phyloP scores from a whole-genome alignment of 2,113 vertebrate species.

The Gila orcuttii region DNA sequence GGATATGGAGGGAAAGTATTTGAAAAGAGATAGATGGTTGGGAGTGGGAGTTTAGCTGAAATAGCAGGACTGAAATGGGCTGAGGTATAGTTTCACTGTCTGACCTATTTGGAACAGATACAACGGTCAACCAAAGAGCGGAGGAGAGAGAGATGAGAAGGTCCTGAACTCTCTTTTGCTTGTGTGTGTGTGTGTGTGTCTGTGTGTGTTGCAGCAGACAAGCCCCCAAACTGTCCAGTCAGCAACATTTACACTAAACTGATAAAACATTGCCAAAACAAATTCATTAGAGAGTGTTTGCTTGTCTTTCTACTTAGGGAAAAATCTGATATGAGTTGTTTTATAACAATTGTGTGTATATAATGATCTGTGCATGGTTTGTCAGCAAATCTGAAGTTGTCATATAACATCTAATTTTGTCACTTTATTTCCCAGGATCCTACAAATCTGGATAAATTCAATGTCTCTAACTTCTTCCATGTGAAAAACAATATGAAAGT shows the following conservation, averaged over 20 bases:
- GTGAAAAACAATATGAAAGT: slow-evolving; percentile 95
- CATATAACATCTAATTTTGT: slow-evolving; percentile 11
- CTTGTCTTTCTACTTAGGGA: not conserved
- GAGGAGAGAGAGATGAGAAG: not conserved
- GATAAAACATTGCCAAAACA: slow-evolving; percentile 31
- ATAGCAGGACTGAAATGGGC: not conserved
- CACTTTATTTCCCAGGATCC: slow-evolving; percentile 81
- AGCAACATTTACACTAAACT: slow-evolving; percentile 42
- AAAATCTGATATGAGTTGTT: not conserved
- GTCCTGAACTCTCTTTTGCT: slow-evolving; percentile 25
- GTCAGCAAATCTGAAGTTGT: not conserved
- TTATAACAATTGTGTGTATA: not conserved
- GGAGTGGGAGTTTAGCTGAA: not conserved
- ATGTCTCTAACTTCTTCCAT: slow-evolving; percentile 93
- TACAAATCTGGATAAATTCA: slow-evolving; percentile 97
- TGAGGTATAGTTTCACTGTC: slow-evolving; percentile 39
- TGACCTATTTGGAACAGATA: slow-evolving; percentile 53
- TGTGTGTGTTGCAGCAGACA: slow-evolving; percentile 21
- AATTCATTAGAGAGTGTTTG: not conserved
- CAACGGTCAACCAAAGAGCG: slow-evolving; percentile 1
- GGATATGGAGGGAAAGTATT: not conserved
- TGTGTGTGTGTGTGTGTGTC: slow-evolving; percentile 29
- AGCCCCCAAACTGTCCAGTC: slow-evolving; percentile 20
- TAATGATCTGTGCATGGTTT: not conserved
- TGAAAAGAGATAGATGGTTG: not conserved